Evolutionary conservation across 2,113 vertebrate species (phyloP), one percentile per base, ranked within the genome.

Genomic region (Elgaria multicarinata): DNA sequence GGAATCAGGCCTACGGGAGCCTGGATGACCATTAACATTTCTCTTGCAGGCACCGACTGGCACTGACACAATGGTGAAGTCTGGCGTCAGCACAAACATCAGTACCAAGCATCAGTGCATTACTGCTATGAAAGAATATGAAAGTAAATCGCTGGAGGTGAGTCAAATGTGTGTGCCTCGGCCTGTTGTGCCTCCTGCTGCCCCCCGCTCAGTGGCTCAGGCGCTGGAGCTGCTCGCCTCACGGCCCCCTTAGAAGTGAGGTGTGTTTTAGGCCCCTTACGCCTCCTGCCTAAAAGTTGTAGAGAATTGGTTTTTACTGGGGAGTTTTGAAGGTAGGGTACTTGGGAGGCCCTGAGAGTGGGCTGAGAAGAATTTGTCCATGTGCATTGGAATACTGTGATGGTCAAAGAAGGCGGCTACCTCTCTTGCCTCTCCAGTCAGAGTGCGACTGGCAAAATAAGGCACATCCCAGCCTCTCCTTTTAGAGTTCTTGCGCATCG

Each of bases 71-170:
- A 99, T 99, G 99, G 98, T 99, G 31, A 99, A 99, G 85, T 98
- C 98, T 0, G 99, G 99, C 0, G 98, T 99, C 85, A 99, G 98
- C 92, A 99, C 99, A 0, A 99, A 98, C 95, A 99, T 99, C 97
- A 99, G 98, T 93, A 99, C 99, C 78, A 99, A 99, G 87, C 99
- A 99, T 92, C 99, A 99, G 85, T 99, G 99, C 90, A 99, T 99
- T 93, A 99, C 99, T 8, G 99, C 99, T 84, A 99, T 99, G 99
- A 99, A 99, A 92, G 99, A 99, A 77, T 99, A 99, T 0, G 99
- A 99, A 93, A 99, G 98, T 97, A 98, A 98, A 87, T 98, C 98
- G 4, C 93, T 98, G 0, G 98, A 98, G 98, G 98, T 98, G 78
- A 94, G 97, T 96, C 71, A 1, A 28, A 6, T 18, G 0, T 0